Conservation (phyloP, 2,113 vertebrate species). For the Phrynosoma blainvillii region DNA sequence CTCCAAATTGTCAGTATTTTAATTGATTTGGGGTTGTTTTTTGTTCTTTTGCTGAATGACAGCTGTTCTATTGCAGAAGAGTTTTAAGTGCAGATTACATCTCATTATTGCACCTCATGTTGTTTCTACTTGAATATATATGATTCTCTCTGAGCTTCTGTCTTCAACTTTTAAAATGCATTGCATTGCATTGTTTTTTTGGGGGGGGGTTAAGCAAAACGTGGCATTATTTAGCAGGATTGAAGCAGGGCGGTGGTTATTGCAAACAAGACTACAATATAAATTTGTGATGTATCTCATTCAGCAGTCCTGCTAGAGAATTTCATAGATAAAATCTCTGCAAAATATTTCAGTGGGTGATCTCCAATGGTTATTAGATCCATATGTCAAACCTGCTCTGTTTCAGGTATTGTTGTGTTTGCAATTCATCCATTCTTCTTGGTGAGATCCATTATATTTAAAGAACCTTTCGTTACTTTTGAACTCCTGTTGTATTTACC, state of each 20-base stretch:
- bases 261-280: neutral
- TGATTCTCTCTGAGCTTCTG: conserved; percentile 18
- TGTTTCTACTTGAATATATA: conserved; percentile 12
- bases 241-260: neutral
- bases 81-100: conserved; percentile 27
- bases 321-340: accelerated
- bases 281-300: conserved; percentile 39
- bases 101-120: neutral
- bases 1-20: conserved; percentile 5
- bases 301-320: conserved; percentile 7
- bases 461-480: conserved; percentile 31
- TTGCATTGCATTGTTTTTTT: conserved; percentile 27
- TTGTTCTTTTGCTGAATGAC: conserved; percentile 41
- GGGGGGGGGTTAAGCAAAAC: neutral
- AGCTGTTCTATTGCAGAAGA: conserved; percentile 17
- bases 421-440: conserved; percentile 12
- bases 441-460: neutral
- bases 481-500: conserved; percentile 41
- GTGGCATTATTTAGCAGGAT: conserved; percentile 27
- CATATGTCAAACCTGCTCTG: conserved; percentile 23
- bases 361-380: neutral
- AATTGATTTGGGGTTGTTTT: neutral
- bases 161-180: conserved; percentile 15
- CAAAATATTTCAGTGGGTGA: neutral
- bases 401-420: conserved; percentile 37